Percentiles rank a stretch among this genome's conserved stretches.
Evolutionary conservation across 2,888 invertebrate genomes (phyloP).

Genomic region (Lasioglossum pauxillum): DNA sequence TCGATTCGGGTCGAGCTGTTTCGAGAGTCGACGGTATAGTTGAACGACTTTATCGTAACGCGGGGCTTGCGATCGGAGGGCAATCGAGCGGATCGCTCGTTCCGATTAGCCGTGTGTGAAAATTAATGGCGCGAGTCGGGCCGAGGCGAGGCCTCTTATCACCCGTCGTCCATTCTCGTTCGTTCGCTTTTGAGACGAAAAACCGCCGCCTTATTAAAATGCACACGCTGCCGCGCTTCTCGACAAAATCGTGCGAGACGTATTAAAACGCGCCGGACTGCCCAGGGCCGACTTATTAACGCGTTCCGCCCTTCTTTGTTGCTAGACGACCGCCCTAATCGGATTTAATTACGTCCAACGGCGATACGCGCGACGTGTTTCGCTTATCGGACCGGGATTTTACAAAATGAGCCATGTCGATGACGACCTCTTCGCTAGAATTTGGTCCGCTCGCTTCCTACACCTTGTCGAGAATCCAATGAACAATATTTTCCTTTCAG

Average conservation of each 20-base stretch:
- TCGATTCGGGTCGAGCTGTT: background rate
- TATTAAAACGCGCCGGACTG: background rate
- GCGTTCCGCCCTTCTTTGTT: constrained; percentile 1
- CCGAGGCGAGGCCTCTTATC: constrained; percentile 33
- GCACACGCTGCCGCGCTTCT: background rate
- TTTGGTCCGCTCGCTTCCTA: background rate
- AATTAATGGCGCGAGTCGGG: constrained; percentile 60
- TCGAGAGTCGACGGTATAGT: background rate
- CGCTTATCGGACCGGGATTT: background rate
- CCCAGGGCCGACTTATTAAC: background rate
- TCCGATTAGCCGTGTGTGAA: constrained; percentile 37
- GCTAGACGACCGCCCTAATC: background rate
- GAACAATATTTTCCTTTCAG: background rate
- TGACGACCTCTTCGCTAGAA: background rate
- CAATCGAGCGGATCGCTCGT: constrained; percentile 27
- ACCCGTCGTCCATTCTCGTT: constrained; percentile 30
- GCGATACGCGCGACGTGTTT: background rate
- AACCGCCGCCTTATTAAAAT: constrained; percentile 9
- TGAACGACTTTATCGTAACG: constrained; percentile 15
- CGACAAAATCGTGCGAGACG: constrained; percentile 1
- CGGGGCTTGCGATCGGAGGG: constrained; percentile 15
- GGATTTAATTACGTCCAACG: background rate
- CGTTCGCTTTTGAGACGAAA: background rate
- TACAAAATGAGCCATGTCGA: background rate
- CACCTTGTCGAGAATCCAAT: background rate